Conservation (phyloP, 2,888 invertebrate genomes). For the Coremacera marginata region DNA sequence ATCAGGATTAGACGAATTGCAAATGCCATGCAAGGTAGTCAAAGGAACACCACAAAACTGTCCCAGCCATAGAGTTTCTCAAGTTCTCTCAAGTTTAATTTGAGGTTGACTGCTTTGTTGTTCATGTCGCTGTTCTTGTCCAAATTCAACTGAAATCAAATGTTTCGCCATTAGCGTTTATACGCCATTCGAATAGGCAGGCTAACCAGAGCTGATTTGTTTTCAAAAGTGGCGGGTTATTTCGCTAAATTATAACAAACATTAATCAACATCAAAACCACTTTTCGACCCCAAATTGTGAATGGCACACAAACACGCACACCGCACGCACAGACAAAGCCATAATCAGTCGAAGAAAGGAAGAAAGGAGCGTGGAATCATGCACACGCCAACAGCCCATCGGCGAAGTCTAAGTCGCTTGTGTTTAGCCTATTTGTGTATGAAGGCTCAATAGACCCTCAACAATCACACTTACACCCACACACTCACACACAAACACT, state of each 20-base stretch:
- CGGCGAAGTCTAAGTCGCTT: not conserved
- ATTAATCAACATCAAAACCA: conserved; percentile 67
- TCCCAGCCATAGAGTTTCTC: not conserved
- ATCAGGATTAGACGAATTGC: not conserved
- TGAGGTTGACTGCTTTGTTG: not conserved
- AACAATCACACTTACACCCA: not conserved
- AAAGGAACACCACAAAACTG: not conserved
- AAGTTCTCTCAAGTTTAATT: not conserved
- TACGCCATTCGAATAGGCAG: not conserved
- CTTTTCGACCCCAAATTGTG: conserved; percentile 58
- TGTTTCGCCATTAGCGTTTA: conserved; percentile 27
- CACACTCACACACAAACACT: not conserved
- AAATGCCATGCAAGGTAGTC: not conserved
- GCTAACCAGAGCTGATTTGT: conserved; percentile 10
- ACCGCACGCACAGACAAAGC: conserved; percentile 32
- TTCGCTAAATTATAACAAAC: conserved; percentile 67
- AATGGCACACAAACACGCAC: conserved; percentile 49
- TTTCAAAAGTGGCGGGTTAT: conserved; percentile 52
- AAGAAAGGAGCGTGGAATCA: not conserved
- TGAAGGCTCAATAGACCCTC: not conserved
- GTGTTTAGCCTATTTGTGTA: no score
- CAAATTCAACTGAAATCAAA: conserved; percentile 22
- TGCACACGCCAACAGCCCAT: conserved; percentile 13
- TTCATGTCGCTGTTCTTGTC: not conserved
- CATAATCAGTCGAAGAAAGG: not conserved